A percentile compares a stretch with the other conserved stretches of the same genome.
Evolutionary conservation across 2,113 vertebrate species (phyloP).

Genomic region (Albula goreensis): DNA sequence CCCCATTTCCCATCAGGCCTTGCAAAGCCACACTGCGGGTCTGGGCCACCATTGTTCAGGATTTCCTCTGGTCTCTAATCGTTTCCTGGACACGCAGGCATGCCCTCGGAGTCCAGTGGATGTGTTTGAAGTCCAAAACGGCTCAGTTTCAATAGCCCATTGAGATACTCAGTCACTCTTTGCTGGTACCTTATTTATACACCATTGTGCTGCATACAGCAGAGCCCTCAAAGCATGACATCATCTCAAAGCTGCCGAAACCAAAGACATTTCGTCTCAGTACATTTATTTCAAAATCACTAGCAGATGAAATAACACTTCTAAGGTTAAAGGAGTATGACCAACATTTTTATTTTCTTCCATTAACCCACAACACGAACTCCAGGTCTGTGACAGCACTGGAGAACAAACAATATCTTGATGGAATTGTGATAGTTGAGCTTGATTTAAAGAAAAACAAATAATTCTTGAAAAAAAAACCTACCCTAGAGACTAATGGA

Average conservation of each 20-base stretch:
- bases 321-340: not conserved
- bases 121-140: slow-evolving; percentile 6
- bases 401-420: not conserved
- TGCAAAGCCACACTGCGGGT: slow-evolving; percentile 45
- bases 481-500: not conserved
- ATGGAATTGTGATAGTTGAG: not conserved
- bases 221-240: not conserved
- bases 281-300: not conserved
- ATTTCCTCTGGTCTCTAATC: slow-evolving; percentile 79
- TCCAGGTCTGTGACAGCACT: not conserved
- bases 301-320: not conserved
- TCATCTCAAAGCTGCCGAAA: not conserved
- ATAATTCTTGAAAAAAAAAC: not conserved
- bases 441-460: not conserved
- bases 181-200: not conserved
- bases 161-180: not conserved
- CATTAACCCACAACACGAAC: not conserved
- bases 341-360: not conserved
- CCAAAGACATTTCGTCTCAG: not conserved
- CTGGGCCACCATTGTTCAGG: slow-evolving; percentile 67
- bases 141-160: not conserved
- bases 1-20: slow-evolving; percentile 56
- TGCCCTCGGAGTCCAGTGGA: slow-evolving; percentile 55
- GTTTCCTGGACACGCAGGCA: slow-evolving; percentile 74
- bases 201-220: not conserved